Evolutionary conservation across 2,888 invertebrate genomes (phyloP).

Genomic region (Ferrisia virgata): DNA sequence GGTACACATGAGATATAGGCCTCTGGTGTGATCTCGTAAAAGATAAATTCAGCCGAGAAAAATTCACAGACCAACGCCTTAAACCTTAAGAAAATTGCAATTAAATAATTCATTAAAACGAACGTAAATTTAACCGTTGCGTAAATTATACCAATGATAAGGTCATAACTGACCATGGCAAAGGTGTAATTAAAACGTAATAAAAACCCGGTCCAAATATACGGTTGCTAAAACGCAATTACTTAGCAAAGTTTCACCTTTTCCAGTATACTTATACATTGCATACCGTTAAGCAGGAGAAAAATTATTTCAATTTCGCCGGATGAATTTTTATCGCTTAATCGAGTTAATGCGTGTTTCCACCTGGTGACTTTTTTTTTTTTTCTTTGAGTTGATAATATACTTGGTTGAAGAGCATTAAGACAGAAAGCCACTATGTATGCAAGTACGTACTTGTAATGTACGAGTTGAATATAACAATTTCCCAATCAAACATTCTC

Average conservation of each 20-base stretch:
- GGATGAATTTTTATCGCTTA: constrained; percentile 18
- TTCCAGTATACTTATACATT: neutral
- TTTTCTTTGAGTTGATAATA: too few relatives aligned
- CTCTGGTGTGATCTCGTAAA: neutral
- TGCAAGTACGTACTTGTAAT: too few relatives aligned
- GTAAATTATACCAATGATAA: constrained; percentile 23
- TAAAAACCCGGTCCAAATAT: neutral
- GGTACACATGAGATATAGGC: neutral
- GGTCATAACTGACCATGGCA: constrained; percentile 16
- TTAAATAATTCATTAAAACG: constrained; percentile 18
- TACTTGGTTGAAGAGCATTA: too few relatives aligned
- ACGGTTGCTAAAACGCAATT: neutral
- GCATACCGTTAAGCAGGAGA: neutral
- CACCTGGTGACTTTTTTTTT: neutral
- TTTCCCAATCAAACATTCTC: too few relatives aligned
- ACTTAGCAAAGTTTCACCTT: neutral
- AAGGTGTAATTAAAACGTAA: constrained; percentile 32
- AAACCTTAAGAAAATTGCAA: constrained; percentile 19
- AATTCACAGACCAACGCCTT: neutral
- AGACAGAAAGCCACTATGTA: too few relatives aligned
- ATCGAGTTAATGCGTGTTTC: neutral
- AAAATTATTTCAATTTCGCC: constrained; percentile 7
- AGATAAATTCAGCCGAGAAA: neutral
- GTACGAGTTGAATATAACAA: too few relatives aligned
- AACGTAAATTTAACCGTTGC: constrained; percentile 3